phyloP scores from a whole-genome alignment of 2,113 vertebrate species.

The Thunnus thynnus region DNA sequence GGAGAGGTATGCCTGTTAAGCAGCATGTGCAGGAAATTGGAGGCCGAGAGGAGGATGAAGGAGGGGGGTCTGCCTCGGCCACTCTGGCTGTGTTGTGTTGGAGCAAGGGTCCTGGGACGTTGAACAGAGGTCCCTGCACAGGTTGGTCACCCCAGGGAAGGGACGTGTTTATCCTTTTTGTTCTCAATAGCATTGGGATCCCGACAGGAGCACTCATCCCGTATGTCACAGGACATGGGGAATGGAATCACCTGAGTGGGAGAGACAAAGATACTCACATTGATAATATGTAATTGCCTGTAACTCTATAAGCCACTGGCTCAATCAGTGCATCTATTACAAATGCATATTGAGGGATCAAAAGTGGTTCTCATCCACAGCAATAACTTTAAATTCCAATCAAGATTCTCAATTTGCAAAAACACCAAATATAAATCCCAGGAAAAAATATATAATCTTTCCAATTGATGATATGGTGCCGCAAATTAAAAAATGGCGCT shows the following conservation, averaged over 20 bases:
- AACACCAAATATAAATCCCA: neutral
- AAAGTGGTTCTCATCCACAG: neutral
- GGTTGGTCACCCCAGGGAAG: conserved; percentile 89
- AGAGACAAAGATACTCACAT: conserved; percentile 33
- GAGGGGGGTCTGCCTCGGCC: conserved; percentile 81
- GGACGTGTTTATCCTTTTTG: conserved; percentile 85
- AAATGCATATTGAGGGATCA: conserved; percentile 1
- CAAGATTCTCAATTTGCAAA: neutral
- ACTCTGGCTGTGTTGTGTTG: conserved; percentile 76
- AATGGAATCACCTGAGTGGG: conserved; percentile 94
- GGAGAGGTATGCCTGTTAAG: conserved; percentile 87
- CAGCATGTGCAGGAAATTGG: conserved; percentile 85
- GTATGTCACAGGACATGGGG: conserved; percentile 94
- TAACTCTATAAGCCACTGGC: neutral
- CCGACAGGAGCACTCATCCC: conserved; percentile 94
- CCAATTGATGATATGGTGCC: neutral
- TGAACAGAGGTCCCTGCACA: conserved; percentile 62
- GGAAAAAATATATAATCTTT: neutral
- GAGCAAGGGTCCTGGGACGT: conserved; percentile 81
- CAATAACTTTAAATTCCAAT: neutral
- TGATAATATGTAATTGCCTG: neutral
- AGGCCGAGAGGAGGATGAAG: conserved; percentile 70
- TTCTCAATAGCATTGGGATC: conserved; percentile 94
- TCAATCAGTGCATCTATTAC: neutral
- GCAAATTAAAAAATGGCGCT: neutral